Conservation (phyloP, 2,888 invertebrate genomes). For the Atherix ibis region DNA sequence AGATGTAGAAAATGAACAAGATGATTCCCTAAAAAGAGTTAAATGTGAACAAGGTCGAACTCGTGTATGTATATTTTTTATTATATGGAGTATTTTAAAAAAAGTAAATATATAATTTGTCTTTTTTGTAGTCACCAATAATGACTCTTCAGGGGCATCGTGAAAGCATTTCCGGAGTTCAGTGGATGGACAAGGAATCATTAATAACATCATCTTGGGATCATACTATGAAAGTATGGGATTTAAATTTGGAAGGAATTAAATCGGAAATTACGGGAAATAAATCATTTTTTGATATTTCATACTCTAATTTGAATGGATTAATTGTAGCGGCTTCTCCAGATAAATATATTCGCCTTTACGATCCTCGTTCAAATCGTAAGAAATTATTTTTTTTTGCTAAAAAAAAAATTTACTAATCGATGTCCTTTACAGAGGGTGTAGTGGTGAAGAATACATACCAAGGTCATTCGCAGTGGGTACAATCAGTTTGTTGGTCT, state of each 20-base stretch:
- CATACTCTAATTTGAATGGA: constrained; percentile 63
- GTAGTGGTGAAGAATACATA: constrained; percentile 74
- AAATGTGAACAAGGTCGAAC: constrained; percentile 41
- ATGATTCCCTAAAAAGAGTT: constrained; percentile 42
- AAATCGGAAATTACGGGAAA: constrained; percentile 73
- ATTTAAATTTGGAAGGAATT: constrained; percentile 68
- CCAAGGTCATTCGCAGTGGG: constrained; percentile 77
- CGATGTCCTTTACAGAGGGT: constrained; percentile 56
- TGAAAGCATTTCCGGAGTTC: constrained; percentile 71
- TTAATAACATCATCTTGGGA: constrained; percentile 87
- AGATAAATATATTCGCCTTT: constrained; percentile 78
- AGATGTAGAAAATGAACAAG: too few species aligned
- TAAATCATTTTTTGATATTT: constrained; percentile 77
- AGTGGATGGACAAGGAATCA: constrained; percentile 67
- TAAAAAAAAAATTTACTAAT: too few species aligned
- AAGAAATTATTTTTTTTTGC: too few species aligned
- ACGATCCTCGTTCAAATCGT: constrained; percentile 81
- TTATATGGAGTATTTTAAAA: too few species aligned
- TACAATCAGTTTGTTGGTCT: constrained; percentile 83
- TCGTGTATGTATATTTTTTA: constrained; percentile 44
- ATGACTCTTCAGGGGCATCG: constrained; percentile 83
- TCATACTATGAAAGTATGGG: constrained; percentile 90
- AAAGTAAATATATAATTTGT: too few species aligned
- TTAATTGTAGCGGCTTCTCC: constrained; percentile 74
- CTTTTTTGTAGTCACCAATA: constrained; percentile 48